phyloP scores from a whole-genome alignment of 2,113 vertebrate genomes.

The Nycticorax nycticorax region DNA sequence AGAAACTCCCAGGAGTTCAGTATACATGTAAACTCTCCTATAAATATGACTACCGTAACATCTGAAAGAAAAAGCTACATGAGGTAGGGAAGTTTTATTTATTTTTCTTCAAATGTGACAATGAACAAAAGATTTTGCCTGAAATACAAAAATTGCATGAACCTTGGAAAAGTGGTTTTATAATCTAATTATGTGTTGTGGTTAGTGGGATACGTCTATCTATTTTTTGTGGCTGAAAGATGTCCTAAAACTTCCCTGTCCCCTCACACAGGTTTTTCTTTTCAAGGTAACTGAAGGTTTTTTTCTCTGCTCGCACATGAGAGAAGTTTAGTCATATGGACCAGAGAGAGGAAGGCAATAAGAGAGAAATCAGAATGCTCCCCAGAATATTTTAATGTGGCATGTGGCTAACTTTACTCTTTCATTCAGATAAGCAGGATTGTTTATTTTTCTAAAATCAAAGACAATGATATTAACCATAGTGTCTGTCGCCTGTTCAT shows the following conservation, averaged over 20 bases:
- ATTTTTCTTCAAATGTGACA: neutral
- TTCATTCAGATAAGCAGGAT: neutral
- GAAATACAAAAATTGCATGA: neutral
- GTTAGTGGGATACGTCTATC: neutral
- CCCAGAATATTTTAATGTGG: neutral
- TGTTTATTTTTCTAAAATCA: neutral
- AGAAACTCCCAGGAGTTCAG: neutral
- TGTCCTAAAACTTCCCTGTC: neutral
- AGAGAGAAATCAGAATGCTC: neutral
- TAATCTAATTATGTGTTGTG: neutral
- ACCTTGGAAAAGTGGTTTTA: neutral
- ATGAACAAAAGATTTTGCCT: neutral
- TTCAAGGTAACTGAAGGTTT: neutral
- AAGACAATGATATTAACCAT: neutral
- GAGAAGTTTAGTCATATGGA: neutral
- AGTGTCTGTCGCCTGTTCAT: neutral
- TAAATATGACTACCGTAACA: slow-evolving; percentile 25
- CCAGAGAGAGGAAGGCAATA: neutral
- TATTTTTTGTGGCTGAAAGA: neutral
- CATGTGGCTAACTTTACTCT: neutral
- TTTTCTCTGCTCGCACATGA: neutral
- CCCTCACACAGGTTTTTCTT: neutral
- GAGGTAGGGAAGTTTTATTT: neutral
- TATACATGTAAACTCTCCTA: slow-evolving; percentile 10
- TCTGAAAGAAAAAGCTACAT: neutral